Evolutionary conservation across 2,888 invertebrate species (phyloP), one percentile per base, ranked within the genome.

Genomic region (Serrognathus titanus): DNA sequence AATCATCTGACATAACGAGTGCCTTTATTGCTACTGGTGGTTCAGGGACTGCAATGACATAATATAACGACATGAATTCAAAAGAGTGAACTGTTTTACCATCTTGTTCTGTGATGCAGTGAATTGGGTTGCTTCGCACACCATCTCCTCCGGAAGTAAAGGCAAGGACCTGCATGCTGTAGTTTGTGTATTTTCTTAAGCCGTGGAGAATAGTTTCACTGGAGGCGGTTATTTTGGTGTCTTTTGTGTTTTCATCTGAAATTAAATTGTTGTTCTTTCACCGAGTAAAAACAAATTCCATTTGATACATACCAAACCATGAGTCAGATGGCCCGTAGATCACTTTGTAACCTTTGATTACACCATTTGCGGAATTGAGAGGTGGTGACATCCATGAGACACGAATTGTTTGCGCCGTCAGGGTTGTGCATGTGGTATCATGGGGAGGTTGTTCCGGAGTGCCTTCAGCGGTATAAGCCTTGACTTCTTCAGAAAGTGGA

Each of bases 131-230:
- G 66, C 91, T 89, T 65, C 93, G 86, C 46, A 94, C 94, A 60
- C 97, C 96, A 76, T 97, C 96, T 9, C 97, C 97, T 63, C 94
- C 96, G 55, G 94, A 90, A 6, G 97, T 97, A 70, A 90, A 96
- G 16, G 97, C 95, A 67, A 96, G 80, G 36, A 97, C 94, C 82
- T 96, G 94, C 87, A 97, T 93, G 56, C 94, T 96, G 79, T 97
- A 97, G 80, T 97, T 97, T 2, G 96, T 97, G 79, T 89, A 96
- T 76, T 95, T 95, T 77, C 93, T 92, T 52, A 97, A 82, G 51
- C 94, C 94, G 73, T 94, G 94, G n/a, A 94, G 83, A 69, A 94
- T 94, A 0, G 94, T 94, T 78, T 94, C 94, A 69, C 92, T 92
- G 63, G 92, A 91, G n/a, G 92, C 88, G 4, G 94, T 93, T 67